These are phyloP conservation scores for Serripes groenlandicus DNA, from an alignment of 2,888 invertebrate species.

Conservation along the genomic window DNA sequence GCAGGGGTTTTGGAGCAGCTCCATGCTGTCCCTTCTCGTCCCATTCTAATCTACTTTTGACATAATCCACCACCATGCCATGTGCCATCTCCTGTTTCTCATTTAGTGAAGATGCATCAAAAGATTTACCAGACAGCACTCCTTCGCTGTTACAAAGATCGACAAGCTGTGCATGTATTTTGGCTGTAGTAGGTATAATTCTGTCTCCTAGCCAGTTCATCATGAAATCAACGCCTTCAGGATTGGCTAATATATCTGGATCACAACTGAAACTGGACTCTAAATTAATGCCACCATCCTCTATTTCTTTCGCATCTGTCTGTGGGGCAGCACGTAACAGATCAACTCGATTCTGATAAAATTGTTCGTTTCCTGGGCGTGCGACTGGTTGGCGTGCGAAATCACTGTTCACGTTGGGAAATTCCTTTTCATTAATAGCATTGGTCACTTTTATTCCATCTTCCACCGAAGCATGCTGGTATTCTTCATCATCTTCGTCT, in stretches of 20 bases:
- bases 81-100: background rate
- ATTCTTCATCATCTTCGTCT: background rate
- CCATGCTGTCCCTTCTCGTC: background rate
- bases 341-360: constrained; percentile 2
- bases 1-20: background rate
- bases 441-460: too few relatives aligned
- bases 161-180: background rate
- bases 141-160: background rate
- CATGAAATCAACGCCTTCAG: constrained; percentile 2
- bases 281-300: too few relatives aligned
- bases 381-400: background rate
- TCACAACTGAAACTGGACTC: too few relatives aligned
- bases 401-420: too few relatives aligned
- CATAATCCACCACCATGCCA: background rate
- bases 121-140: background rate
- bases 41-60: background rate
- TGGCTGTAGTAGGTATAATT: background rate
- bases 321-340: too few relatives aligned
- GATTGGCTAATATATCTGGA: background rate
- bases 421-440: too few relatives aligned
- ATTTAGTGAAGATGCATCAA: background rate
- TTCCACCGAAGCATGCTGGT: background rate
- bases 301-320: too few relatives aligned
- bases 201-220: background rate
- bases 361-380: background rate